Base-by-base conservation (phyloP, 1,140 invertebrate species). In the Trypoxylus dichotomus region DNA sequence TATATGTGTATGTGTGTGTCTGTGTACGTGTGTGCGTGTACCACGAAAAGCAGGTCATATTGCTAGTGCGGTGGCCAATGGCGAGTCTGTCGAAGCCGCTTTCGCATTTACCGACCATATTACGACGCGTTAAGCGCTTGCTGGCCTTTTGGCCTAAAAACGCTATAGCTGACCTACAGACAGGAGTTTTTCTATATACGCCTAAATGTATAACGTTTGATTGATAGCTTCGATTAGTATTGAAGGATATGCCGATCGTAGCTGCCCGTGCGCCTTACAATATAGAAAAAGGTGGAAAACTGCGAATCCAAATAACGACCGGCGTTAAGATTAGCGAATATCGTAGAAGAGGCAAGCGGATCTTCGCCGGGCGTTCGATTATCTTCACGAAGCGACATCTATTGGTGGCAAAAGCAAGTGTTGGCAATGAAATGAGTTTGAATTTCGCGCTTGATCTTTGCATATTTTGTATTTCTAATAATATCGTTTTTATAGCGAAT, bases 111-210 rank as follows among this genome's bases (percentile, higher is more conserved):
- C 71, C 60, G 60, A 24, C 60, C 60, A 68, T 68, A 68, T 68
- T 72, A 74, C 54, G 42, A 42, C 24, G 60, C 73, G 78, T 58
- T 58, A 41, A 79, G 27, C 75, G 77, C 72, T 72, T 71, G 37
- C 29, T 80, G 79, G 75, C 79, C 79, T 81, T 80, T 79, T 80
- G 80, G 79, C 80, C 80, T 81, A 79, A 77, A 81, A 81, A 81
- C 60, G 24, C 60, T 15, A 37, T 41, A 29, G 32, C 41, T 81
- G 80, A 81, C 80, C 80, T 81, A 81, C 80, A 81, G 72, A 74
- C 72, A 2, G 72, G 32, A 29, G 72, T 74, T 74, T 74, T 74
- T 74, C 72, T 74, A 74, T 32, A 68, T 68, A 68, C 60, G 13
- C 21, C 13, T 68, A 15, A 27, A 27, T 68, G 24, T 68, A 68